Base-by-base conservation (phyloP, 2,113 vertebrate genomes). In the Rana temporaria region DNA sequence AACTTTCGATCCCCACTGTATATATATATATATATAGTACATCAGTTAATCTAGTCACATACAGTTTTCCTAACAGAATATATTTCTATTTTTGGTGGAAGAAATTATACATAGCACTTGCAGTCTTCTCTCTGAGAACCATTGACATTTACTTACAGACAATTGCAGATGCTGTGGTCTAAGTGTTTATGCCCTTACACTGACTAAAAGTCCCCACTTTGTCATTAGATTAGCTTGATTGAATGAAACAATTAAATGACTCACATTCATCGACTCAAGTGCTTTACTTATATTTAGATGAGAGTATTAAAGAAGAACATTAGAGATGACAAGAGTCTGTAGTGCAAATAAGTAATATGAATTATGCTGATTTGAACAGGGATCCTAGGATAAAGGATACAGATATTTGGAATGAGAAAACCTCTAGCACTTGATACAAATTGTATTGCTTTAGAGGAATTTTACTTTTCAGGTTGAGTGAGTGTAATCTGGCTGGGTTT, bases 371-470 rank as follows among this genome's bases (percentile, higher is more conserved):
- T 65, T 32, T 65, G n/a, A 67, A 38, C 32, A 48, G 11, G 42
- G 42, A 48, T 11, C 30, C n/a, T 67, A 81, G 89, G 86, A 90
- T 90, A 92, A 92, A 88, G 87, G 86, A 85, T 90, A 81, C 78
- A 85, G 91, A 87, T 84, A 48, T 85, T 90, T 79, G 32, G 34
- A 76, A 38, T 75, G 72, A 60, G n/a, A 30, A 76, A 14, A 76
- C 73, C n/a, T 32, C n/a, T 30, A n/a, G 85, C 90, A 91, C 89
- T 89, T 92, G 57, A 57, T 22, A 90, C 87, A 88, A 89, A 94
- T 96, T 96, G 94, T 97, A 88, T 85, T 48, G 63, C 86, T 90
- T 94, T 96, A 91, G 90, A 89, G 87, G 85, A 90, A 88, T 87
- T 78, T 62, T 84, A 86, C 90, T 92, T 92, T 94, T 92, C 89